A percentile compares a stretch with the other conserved stretches of the same genome.
Conservation (phyloP, 1,140 invertebrate species). For the Euschistus heros region DNA sequence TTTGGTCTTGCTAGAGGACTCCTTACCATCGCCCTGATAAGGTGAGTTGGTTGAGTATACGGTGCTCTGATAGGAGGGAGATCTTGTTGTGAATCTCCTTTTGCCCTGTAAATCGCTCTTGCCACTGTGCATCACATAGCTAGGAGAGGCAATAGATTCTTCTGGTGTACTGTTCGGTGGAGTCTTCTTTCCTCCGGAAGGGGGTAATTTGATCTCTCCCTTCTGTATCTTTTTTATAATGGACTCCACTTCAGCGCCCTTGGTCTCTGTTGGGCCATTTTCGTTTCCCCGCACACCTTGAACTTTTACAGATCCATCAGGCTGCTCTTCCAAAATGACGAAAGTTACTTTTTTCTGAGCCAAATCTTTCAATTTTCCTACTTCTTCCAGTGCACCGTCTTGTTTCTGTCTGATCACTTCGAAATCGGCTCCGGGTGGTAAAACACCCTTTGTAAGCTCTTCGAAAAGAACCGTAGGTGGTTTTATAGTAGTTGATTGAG, state of each 20-base stretch:
- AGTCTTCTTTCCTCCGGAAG: constrained; percentile 36
- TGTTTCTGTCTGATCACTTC: constrained; percentile 62
- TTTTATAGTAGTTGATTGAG: constrained; percentile 36
- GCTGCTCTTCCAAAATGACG: constrained; percentile 71
- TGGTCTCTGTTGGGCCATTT: constrained; percentile 56
- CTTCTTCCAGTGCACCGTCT: constrained; percentile 57
- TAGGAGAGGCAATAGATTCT: constrained; percentile 24
- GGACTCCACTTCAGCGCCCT: constrained; percentile 57
- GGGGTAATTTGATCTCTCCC: constrained; percentile 66
- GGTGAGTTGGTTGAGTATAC: constrained; percentile 17
- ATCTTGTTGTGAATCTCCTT: constrained; percentile 10
- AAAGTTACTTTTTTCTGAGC: constrained; percentile 72
- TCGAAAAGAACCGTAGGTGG: constrained; percentile 49
- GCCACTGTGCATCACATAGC: constrained; percentile 31
- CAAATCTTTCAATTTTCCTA: constrained; percentile 49
- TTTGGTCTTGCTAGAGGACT: constrained; percentile 34
- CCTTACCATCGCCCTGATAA: constrained; percentile 25
- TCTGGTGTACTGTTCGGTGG: constrained; percentile 22
- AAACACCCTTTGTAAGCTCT: constrained; percentile 60
- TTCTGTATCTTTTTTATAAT: constrained; percentile 69
- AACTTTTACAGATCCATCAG: constrained; percentile 70
- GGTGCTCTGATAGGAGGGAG: background rate
- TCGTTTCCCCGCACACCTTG: constrained; percentile 61
- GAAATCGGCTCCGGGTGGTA: constrained; percentile 64
- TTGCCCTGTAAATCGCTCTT: constrained; percentile 23